phyloP scores from a whole-genome alignment of 2,113 vertebrate genomes.

The Gnathonemus longibarbis region DNA sequence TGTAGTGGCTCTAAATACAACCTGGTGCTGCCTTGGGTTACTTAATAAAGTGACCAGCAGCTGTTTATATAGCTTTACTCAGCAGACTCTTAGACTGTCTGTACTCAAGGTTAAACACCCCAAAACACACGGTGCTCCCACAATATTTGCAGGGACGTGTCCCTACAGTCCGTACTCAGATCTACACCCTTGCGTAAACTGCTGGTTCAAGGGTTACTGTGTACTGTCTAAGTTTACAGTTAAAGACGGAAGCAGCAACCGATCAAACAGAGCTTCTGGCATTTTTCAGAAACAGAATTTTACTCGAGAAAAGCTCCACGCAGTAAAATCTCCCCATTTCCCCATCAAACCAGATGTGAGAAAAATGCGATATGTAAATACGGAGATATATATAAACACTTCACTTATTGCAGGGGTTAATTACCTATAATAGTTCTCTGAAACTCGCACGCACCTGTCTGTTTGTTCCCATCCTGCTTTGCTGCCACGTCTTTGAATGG shows the following conservation, averaged over 20 bases:
- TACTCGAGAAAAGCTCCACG: neutral
- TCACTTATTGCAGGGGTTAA: neutral
- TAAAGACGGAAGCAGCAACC: neutral
- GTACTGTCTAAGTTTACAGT: neutral
- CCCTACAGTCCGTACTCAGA: neutral
- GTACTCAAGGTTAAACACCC: neutral
- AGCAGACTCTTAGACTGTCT: neutral
- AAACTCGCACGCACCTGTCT: conserved; percentile 27
- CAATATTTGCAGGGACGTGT: neutral
- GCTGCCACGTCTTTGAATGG: conserved; percentile 1
- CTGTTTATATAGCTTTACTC: neutral
- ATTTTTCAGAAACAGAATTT: neutral
- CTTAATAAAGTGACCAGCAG: neutral
- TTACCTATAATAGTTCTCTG: conserved; percentile 8
- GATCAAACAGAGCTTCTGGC: neutral
- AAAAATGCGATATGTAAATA: neutral
- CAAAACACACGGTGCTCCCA: neutral
- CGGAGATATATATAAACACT: neutral
- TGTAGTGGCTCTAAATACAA: neutral
- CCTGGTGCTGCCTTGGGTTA: neutral
- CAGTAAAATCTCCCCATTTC: neutral
- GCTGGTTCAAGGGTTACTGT: neutral
- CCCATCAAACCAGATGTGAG: neutral
- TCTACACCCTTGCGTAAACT: neutral
- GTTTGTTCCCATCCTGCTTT: conserved; percentile 25